phyloP scores from a whole-genome alignment of 2,113 vertebrate genomes.

The Lepus europaeus region DNA sequence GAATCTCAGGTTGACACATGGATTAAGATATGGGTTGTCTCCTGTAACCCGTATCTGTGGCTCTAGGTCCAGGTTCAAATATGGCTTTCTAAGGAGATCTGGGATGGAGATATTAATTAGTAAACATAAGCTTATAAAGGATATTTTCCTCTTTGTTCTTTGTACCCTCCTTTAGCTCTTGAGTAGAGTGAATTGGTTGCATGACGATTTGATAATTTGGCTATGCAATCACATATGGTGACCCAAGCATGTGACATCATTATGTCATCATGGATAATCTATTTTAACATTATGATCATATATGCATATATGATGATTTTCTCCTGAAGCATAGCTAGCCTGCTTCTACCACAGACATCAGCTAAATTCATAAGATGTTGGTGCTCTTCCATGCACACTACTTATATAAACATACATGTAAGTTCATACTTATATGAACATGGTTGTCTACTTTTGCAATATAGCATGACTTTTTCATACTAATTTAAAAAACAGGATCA shows the following conservation, averaged over 20 bases:
- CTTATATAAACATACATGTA: background rate
- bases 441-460: background rate
- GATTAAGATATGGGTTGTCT: no score
- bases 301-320: background rate
- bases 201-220: constrained; percentile 6
- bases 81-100: background rate
- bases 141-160: background rate
- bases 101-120: background rate
- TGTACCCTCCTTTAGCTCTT: constrained; percentile 15
- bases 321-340: background rate
- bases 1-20: background rate
- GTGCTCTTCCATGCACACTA: background rate
- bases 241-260: background rate
- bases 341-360: background rate
- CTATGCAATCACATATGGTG: background rate
- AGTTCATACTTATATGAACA: no score
- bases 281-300: background rate
- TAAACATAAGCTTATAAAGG: background rate
- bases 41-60: background rate
- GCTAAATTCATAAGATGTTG: background rate
- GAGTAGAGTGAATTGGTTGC: background rate
- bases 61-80: background rate
- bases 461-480: background rate
- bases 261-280: background rate
- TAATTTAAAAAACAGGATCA: background rate